Base-by-base conservation (phyloP, 2,113 vertebrate species). In the Sardina pilchardus region DNA sequence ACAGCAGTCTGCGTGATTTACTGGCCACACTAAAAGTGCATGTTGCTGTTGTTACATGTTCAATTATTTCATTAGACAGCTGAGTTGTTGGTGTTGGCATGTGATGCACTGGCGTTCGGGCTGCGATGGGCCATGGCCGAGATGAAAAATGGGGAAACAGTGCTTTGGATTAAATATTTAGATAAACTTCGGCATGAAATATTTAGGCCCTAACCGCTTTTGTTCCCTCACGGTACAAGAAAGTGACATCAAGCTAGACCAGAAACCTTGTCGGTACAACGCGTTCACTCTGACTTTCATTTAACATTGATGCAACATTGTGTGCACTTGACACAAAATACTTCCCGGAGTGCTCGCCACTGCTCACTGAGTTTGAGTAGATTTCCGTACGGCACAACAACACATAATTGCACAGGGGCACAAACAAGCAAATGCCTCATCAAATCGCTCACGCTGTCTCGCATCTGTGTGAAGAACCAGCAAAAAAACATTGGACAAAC, bases 151-250 rank as follows among this genome's bases (percentile, higher is more conserved):
- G 19, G 48, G 30, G 43, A 50, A 86, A 56, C 24, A n/a, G 36
- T 50, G 63, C 83, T 71, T 44, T 17, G 48, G 26, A 78, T 88
- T 87, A 86, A 86, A 87, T 48, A 82, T 85, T 86, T 24, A 87
- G 83, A 59, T 86, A 88, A 30, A 53, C 78, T 56, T 85, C 59
- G 47, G 56, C 34, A 85, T 85, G 26, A 83, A 86, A 86, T 81
- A 88, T 90, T 88, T 75, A 85, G 42, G n/a, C 50, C 39, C 26
- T n/a, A 47, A 83, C 56, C 71, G 44, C 85, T 81, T 85, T 82
- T 90, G 81, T 86, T 83, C 84, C 83, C 80, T 88, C 36, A 6
- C 36, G 47, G 30, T 85, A 82, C 78, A 63, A 63, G 56, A 80
- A 47, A 39, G 24, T 50, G 83, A 83, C 83, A 81, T 83, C 39